A percentile compares a stretch with the other conserved stretches of the same genome.
These are phyloP conservation scores for Bombus affinis DNA, from an alignment of 1,140 invertebrate genomes.

Conservation along the genomic window DNA sequence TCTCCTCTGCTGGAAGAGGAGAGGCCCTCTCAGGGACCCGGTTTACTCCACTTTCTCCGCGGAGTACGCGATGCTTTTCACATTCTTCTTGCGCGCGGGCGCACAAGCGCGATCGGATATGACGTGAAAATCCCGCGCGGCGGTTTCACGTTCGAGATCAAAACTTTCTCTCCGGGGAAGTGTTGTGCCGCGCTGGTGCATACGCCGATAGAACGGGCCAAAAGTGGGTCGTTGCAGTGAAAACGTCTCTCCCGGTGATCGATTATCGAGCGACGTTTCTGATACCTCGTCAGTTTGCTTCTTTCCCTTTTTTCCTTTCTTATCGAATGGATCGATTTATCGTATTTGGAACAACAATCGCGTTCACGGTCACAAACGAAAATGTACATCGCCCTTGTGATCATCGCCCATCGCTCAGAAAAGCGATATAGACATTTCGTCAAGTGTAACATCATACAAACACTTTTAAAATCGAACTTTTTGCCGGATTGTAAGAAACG, in stretches of 20 bases:
- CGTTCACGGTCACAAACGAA: background rate
- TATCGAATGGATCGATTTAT: background rate
- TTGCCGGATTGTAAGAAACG: too few relatives aligned
- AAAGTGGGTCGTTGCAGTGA: conserved; percentile 64
- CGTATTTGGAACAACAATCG: background rate
- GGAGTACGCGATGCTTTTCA: conserved; percentile 55
- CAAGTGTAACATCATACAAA: too few relatives aligned
- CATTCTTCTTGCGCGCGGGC: conserved; percentile 43
- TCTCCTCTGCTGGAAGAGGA: background rate
- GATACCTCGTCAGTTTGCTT: background rate
- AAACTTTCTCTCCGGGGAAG: conserved; percentile 57
- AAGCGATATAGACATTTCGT: too few relatives aligned
- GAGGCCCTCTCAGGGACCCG: background rate
- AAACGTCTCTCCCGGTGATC: conserved; percentile 53
- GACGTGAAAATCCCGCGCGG: conserved; percentile 60
- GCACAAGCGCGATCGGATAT: conserved; percentile 43
- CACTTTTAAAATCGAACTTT: too few relatives aligned
- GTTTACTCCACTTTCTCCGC: conserved; percentile 59
- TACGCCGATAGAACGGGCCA: conserved; percentile 40
- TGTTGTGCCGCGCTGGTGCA: background rate
- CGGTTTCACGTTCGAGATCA: conserved; percentile 65
- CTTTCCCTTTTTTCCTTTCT: background rate
- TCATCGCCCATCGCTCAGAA: too few relatives aligned
- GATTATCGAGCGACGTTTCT: conserved; percentile 46
- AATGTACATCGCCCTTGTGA: too few relatives aligned